phyloP scores from a whole-genome alignment of 2,888 invertebrate genomes.

The Nephrotoma appendiculata region DNA sequence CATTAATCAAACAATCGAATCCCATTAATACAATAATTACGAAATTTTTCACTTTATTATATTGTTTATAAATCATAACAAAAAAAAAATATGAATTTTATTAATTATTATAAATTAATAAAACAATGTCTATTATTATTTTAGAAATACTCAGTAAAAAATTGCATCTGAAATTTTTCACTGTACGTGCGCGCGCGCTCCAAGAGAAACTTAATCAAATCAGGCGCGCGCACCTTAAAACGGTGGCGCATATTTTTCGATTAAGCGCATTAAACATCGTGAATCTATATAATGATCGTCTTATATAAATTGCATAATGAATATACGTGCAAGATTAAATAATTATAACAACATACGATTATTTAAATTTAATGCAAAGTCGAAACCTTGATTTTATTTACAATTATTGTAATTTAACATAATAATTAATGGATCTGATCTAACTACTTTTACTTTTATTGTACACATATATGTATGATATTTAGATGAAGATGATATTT shows the following conservation, averaged over 20 bases:
- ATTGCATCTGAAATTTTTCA: not conserved
- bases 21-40: not conserved
- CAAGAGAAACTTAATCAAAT: not conserved
- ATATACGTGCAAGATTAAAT: too few relatives aligned
- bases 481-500: too few relatives aligned
- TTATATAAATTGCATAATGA: not conserved
- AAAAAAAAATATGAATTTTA: not conserved
- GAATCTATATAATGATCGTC: not conserved
- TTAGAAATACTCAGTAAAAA: not conserved
- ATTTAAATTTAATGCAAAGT: not conserved
- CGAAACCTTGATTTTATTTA: not conserved
- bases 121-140: not conserved
- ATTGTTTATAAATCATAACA: not conserved
- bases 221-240: not conserved
- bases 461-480: too few relatives aligned
- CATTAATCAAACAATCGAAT: not conserved
- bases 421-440: too few relatives aligned
- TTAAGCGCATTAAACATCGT: not conserved
- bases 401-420: not conserved
- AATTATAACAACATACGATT: not conserved
- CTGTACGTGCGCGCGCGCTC: not conserved
- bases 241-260: not conserved
- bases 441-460: too few relatives aligned
- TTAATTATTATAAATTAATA: not conserved
- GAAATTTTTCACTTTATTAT: not conserved